Conservation (phyloP, 1,140 invertebrate genomes). For the Megalonaias nervosa region DNA sequence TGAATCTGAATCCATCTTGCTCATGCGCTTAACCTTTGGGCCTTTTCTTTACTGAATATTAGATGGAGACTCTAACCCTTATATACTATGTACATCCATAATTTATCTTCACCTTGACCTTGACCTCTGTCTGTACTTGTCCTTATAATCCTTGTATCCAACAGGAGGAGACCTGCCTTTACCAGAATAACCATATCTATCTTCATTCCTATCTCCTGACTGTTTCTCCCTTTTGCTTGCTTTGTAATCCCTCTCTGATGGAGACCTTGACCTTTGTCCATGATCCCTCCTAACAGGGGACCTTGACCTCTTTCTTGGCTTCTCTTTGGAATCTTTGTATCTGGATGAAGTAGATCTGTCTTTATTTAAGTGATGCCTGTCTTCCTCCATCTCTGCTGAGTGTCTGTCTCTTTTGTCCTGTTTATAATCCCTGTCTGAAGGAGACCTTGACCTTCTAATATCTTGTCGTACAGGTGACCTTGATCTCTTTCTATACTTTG, state of each 20-base stretch:
- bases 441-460: too few relatives aligned
- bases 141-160: too few relatives aligned
- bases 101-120: too few relatives aligned
- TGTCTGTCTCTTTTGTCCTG: constrained; percentile 21
- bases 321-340: constrained; percentile 1
- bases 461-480: too few relatives aligned
- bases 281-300: not conserved
- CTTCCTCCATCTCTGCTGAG: not conserved
- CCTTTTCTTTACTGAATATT: too few relatives aligned
- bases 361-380: constrained; percentile 9
- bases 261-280: constrained; percentile 31
- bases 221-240: constrained; percentile 20
- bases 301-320: constrained; percentile 5
- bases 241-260: constrained; percentile 18
- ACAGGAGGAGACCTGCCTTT: too few relatives aligned
- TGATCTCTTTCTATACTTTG: too few relatives aligned
- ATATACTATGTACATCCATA: too few relatives aligned
- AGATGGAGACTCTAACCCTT: too few relatives aligned
- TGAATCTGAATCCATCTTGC: too few relatives aligned
- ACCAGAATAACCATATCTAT: not conserved
- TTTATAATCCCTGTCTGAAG: constrained; percentile 2
- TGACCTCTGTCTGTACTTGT: too few relatives aligned
- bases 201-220: constrained; percentile 28
- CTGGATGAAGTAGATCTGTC: constrained; percentile 3
- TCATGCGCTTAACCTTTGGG: too few relatives aligned